phyloP scores from a whole-genome alignment of 2,113 vertebrate species.

The Dicerorhinus sumatrensis region DNA sequence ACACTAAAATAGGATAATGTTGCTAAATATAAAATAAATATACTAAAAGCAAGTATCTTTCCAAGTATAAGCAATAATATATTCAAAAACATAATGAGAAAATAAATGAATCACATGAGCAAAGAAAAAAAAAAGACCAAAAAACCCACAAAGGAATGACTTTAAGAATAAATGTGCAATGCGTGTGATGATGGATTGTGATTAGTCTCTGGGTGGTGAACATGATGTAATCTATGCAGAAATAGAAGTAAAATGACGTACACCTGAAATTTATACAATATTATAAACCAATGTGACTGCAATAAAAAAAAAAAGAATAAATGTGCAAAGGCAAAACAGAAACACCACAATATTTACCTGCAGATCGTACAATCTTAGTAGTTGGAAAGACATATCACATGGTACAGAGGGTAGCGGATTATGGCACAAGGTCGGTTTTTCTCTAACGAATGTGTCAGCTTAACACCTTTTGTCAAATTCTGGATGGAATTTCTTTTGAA shows the following conservation, averaged over 20 bases:
- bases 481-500: not conserved
- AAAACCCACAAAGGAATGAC: not conserved
- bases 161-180: not conserved
- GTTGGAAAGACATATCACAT: not conserved
- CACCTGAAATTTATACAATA: no score
- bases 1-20: not conserved
- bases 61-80: not conserved
- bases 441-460: not conserved
- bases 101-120: not conserved
- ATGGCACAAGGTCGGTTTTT: not conserved
- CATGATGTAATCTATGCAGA: no score
- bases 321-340: not conserved
- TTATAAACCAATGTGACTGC: no score
- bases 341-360: not conserved
- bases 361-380: slow-evolving; percentile 16
- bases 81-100: not conserved
- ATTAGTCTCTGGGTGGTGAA: no score
- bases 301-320: not conserved
- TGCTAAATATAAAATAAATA: not conserved
- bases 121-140: not conserved
- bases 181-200: no score
- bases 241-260: no score
- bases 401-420: not conserved
- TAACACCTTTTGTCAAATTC: not conserved
- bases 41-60: not conserved